Evolutionary conservation across 2,888 invertebrate species (phyloP).

Genomic region (Bellardia pandia): DNA sequence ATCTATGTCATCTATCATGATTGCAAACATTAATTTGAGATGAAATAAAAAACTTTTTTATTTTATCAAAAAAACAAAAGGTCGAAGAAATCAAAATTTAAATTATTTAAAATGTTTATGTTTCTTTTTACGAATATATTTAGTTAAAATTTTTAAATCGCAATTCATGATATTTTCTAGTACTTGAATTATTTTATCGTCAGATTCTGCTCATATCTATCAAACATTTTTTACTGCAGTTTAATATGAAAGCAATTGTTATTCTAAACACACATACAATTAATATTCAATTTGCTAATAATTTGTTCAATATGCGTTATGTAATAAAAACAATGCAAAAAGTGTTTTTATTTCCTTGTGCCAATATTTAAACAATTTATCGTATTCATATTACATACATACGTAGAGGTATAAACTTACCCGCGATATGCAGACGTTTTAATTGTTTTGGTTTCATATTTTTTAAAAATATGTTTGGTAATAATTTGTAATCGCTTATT

Average conservation of each 20-base stretch:
- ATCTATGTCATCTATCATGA: too few relatives aligned
- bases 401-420: constrained; percentile 31
- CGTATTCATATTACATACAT: neutral
- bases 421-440: constrained; percentile 10
- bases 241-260: neutral
- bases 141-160: neutral
- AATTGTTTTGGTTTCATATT: constrained; percentile 16
- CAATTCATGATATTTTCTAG: neutral
- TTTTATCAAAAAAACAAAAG: too few relatives aligned
- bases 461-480: constrained; percentile 33
- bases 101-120: too few relatives aligned
- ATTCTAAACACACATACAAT: neutral
- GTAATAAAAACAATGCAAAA: constrained; percentile 7
- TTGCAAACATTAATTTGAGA: too few relatives aligned
- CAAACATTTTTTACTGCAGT: too few relatives aligned
- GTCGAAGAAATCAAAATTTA: too few relatives aligned
- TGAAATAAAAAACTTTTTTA: too few relatives aligned
- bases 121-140: neutral
- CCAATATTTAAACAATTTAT: neutral
- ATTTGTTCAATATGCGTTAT: neutral
- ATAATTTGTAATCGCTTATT: constrained; percentile 39
- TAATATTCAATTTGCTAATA: neutral
- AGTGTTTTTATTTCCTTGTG: neutral
- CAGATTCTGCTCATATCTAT: neutral
- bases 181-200: neutral